Evolutionary conservation across 2,888 invertebrate species (phyloP).

Genomic region (Toxonevra muliebris): DNA sequence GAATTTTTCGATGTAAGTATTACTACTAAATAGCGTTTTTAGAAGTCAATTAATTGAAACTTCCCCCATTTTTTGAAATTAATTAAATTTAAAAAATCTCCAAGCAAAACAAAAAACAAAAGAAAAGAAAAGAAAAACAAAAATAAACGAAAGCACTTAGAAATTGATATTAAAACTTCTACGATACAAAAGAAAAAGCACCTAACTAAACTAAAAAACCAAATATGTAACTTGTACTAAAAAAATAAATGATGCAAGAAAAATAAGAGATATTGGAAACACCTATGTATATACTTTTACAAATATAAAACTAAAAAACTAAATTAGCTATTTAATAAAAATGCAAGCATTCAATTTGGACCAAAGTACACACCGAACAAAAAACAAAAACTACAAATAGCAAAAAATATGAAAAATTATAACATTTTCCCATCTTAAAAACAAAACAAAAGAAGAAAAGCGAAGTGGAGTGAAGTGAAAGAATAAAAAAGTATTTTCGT

Average conservation of each 20-base stretch:
- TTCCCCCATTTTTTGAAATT: neutral
- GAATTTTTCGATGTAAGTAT: constrained; percentile 5
- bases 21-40: neutral
- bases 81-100: no score
- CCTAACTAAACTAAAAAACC: neutral
- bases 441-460: neutral
- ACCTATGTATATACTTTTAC: neutral
- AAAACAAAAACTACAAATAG: no score
- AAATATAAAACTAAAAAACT: constrained; percentile 1
- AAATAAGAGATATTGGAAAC: constrained; percentile 29
- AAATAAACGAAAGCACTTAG: neutral
- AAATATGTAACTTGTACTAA: no score
- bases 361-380: constrained; percentile 19
- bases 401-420: constrained; percentile 1
- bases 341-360: constrained; percentile 25
- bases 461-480: no score
- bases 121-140: neutral
- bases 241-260: no score
- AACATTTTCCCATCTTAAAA: neutral
- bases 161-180: constrained; percentile 1
- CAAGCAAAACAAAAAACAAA: neutral
- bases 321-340: constrained; percentile 6
- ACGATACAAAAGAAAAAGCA: neutral
- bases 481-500: neutral
- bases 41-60: constrained; percentile 5